Base-by-base conservation (phyloP, 92 coral and sea anemone genomes). In the Blastomussa wellsi region DNA sequence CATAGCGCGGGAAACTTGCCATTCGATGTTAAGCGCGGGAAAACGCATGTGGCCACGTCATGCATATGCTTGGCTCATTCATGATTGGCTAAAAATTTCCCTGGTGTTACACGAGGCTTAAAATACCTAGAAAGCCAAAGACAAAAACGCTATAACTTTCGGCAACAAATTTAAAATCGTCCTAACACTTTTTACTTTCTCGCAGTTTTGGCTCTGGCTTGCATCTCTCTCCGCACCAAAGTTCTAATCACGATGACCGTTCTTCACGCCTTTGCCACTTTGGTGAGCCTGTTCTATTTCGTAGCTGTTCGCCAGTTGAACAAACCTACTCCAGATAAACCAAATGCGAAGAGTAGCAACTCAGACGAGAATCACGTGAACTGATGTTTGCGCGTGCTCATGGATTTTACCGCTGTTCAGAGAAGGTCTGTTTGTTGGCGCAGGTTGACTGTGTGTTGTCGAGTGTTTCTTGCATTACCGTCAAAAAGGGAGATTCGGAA, bases 311-410 rank as follows among this genome's bases (percentile, higher is more conserved):
- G 95, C 68, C 90, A 89, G 79, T 59, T 92, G 64, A 92, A 92
- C 88, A 92, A 89, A 82, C 95, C 95, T 31, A 92, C 95, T 2
- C 95, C 95, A 28, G 95, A 92, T 28, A 92, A 92, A 82, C 95
- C 95, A 60, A 84, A 72, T 42, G 65, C 47, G 26, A 91, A 85
- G 73, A 24, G 60, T 31, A 72, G 55, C 85, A 75, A 81, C 81
- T 77, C 72, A 26, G 94, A 91, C 38, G 84, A 65, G 82, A 88
- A 77, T 79, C 94, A 88, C 90, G 76, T 77, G 5, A 90, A 91
- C 82, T 91, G 86, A 85, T 26, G 36, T 32, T 29, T 83, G 80
- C 13, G 81, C 80, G 20, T 83, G 62, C 6, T 69, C 78, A 36
- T 24, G 64, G 36, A 70, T 33, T 60, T 31, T 67, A 75, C 60